Percentiles rank a stretch among this genome's conserved stretches.
phyloP scores from a whole-genome alignment of 2,113 vertebrate genomes.

The Barnardius zonarius region DNA sequence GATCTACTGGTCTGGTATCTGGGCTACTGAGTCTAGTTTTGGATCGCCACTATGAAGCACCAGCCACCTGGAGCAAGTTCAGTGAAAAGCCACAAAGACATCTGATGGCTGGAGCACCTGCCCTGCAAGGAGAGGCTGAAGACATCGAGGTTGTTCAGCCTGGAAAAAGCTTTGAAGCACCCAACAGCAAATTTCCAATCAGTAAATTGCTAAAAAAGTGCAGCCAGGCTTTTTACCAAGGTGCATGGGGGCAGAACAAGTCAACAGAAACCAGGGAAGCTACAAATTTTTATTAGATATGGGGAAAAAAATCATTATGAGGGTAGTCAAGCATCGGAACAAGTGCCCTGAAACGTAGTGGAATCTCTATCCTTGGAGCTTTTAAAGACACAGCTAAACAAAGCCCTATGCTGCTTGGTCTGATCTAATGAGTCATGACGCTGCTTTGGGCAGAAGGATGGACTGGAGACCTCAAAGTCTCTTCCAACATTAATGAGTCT shows the following conservation, averaged over 20 bases:
- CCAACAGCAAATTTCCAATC: neutral
- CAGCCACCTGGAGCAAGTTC: neutral
- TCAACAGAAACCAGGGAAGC: neutral
- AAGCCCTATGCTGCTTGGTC: neutral
- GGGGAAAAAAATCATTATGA: neutral
- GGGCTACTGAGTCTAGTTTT: neutral
- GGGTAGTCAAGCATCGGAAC: neutral
- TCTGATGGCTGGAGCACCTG: accelerated
- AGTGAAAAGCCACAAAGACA: neutral
- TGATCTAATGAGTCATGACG: neutral
- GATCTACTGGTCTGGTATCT: neutral
- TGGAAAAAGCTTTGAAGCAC: neutral
- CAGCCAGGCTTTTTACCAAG: neutral
- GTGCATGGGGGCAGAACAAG: neutral
- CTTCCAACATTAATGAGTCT: neutral
- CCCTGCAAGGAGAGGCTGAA: neutral
- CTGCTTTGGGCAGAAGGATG: neutral
- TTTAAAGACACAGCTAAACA: neutral
- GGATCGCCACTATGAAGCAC: neutral
- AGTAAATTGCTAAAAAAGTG: neutral
- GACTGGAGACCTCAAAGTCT: neutral
- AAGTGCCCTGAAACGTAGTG: neutral
- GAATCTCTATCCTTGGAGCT: neutral
- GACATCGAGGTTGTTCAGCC: neutral
- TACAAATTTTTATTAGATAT: neutral